Evolutionary conservation across 2,113 vertebrate species (phyloP), one percentile per base, ranked within the genome.

Genomic region (Panthera uncia): DNA sequence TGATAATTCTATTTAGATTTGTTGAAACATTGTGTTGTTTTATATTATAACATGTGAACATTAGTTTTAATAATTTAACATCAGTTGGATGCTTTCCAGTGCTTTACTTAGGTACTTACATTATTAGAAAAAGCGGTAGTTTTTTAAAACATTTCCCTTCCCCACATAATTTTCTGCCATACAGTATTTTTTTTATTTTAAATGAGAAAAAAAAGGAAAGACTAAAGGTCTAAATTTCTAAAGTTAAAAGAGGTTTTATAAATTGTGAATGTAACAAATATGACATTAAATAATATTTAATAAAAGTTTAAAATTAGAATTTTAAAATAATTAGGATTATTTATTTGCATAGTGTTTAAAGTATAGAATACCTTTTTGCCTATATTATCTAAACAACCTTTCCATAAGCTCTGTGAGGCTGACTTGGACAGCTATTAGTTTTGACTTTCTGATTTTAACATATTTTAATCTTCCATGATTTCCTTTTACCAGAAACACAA

Each of bases 1-100:
- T 78, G 16, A 57, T 90, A 78, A 71, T 92, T 94, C 25, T 38
- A 74, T 91, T 89, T 73, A 63, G 63, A 65, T 89, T 89, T 94
- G 63, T 89, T 95, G 65, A 89, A 92, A 74, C 27, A 86, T 61
- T 94, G 33, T 73, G 23, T 38, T 88, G 21, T 79, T 38, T n/a
- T 74, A 4, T 84, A 79, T 55, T 78, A 9, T 63, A 80, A 93
- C 14, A 88, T 41, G 13, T 31, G 9, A 91, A 5, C 16, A 6
- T 87, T 63, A 21, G 13, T 85, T 84, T 85, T 85, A 79, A 89
- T 84, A 73, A 89, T 66, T 95, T 66, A 78, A 74, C 83, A 89
- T 95, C 66, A 79, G 8, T 52, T 94, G 83, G 71, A 92, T 82
- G 33, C 41, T 94, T 96, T 95, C 91, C 52, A 95, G 3, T 80